Conservation (phyloP, 2,797 vertebrate species). For the Silurus lanzhouensis region DNA sequence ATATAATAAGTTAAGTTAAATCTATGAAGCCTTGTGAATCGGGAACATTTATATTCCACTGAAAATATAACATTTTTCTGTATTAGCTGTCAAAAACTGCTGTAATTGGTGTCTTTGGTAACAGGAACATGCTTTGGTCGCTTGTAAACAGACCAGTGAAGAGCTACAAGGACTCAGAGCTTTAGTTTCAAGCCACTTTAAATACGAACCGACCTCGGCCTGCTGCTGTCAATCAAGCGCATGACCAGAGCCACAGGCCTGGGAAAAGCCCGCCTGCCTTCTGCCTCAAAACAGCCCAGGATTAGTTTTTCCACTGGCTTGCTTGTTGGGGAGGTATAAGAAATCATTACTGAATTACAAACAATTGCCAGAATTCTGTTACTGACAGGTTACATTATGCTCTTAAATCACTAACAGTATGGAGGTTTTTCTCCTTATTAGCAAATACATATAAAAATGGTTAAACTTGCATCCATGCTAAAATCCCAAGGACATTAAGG, state of each 20-base stretch:
- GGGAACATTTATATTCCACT: too few relatives aligned
- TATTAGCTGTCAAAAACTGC: background rate
- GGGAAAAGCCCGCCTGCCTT: slow-evolving; percentile 41
- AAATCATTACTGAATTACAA: background rate
- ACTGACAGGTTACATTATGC: background rate
- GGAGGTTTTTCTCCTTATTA: background rate
- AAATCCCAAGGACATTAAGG: background rate
- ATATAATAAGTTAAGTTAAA: background rate
- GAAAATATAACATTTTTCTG: too few relatives aligned
- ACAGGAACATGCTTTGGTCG: background rate
- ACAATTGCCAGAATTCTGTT: background rate
- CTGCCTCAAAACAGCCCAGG: background rate
- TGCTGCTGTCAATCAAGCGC: slow-evolving; percentile 79
- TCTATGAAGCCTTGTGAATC: background rate
- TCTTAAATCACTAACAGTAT: background rate
- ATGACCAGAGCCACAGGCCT: slow-evolving; percentile 58
- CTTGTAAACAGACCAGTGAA: slow-evolving; percentile 15
- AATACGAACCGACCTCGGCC: slow-evolving; percentile 66
- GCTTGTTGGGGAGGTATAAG: too few relatives aligned
- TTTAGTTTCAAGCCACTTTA: slow-evolving; percentile 75
- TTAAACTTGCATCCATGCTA: background rate
- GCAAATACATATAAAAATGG: background rate
- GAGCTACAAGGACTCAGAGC: slow-evolving; percentile 55
- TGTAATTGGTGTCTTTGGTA: background rate
- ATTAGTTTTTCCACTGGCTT: slow-evolving; percentile 17